A percentile compares a stretch with the other conserved stretches of the same genome.
Conservation (phyloP, 2,113 vertebrate species). For the Chlamydotis undulata region DNA sequence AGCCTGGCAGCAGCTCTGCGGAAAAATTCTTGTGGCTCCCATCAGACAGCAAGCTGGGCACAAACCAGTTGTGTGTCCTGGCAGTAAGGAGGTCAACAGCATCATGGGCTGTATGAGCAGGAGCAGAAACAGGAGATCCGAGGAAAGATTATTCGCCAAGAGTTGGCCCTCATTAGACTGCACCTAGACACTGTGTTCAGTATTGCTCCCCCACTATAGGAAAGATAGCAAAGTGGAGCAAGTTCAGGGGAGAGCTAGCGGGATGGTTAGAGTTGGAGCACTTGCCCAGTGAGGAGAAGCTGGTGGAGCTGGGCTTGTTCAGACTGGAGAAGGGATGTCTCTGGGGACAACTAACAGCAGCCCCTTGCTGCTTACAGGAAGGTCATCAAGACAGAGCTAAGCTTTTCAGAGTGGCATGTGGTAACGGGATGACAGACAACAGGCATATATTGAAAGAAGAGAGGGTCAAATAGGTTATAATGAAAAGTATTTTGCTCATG, state of each 20-base stretch:
- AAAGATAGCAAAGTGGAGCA: neutral
- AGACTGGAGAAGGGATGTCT: neutral
- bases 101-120: neutral
- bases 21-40: neutral
- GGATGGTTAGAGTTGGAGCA: neutral
- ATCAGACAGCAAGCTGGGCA: neutral
- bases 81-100: neutral
- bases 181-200: neutral
- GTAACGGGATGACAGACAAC: neutral
- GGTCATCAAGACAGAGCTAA: neutral
- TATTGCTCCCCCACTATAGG: neutral
- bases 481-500: neutral
- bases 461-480: neutral
- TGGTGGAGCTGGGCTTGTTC: neutral
- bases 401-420: neutral
- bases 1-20: neutral
- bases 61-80: neutral
- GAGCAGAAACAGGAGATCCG: neutral
- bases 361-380: accelerated
- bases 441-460: neutral
- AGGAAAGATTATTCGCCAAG: neutral
- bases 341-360: neutral
- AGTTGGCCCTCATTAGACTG: neutral
- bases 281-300: neutral
- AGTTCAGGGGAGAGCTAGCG: neutral